These are phyloP conservation scores for Centroberyx gerrardi DNA, from an alignment of 2,797 vertebrate genomes.

Conservation along the genomic window DNA sequence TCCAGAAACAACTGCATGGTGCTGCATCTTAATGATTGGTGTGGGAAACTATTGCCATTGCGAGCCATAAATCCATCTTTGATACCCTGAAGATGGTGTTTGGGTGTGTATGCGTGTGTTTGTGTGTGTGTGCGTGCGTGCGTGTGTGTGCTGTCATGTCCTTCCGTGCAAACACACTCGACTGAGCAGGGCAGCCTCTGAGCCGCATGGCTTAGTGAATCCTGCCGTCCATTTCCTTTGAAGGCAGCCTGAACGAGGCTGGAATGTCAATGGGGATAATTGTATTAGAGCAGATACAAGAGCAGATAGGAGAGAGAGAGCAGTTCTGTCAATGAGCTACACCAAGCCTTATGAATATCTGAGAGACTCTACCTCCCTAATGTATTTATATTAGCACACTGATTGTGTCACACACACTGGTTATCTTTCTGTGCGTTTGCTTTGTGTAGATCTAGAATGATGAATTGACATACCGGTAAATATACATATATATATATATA, in stretches of 20 bases:
- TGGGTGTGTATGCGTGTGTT: slow-evolving; percentile 23
- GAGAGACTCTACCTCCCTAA: slow-evolving; percentile 63
- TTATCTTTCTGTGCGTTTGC: slow-evolving; percentile 40
- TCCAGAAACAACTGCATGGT: slow-evolving; percentile 31
- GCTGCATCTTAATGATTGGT: slow-evolving; percentile 73
- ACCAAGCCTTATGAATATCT: slow-evolving; percentile 71
- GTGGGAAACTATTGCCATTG: slow-evolving; percentile 74
- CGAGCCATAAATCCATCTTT: slow-evolving; percentile 70
- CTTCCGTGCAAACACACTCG: slow-evolving; percentile 50
- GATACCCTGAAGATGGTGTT: slow-evolving; percentile 65
- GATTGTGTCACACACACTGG: slow-evolving; percentile 26
- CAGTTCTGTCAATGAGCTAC: slow-evolving; percentile 75
- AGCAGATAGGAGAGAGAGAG: slow-evolving; percentile 75
- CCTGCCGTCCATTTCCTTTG: slow-evolving; percentile 77
- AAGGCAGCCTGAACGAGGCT: slow-evolving; percentile 70
- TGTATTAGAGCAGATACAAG: slow-evolving; percentile 80
- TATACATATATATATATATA: neutral
- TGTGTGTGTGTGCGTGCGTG: neutral
- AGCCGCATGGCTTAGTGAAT: slow-evolving; percentile 77
- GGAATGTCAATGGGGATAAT: slow-evolving; percentile 84
- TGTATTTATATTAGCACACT: slow-evolving; percentile 71
- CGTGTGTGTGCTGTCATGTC: slow-evolving; percentile 37
- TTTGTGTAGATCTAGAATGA: slow-evolving; percentile 6
- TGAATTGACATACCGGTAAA: neutral
- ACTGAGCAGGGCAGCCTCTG: slow-evolving; percentile 64